Base-by-base conservation (phyloP, 2,113 vertebrate genomes). In the Calypte anna region DNA sequence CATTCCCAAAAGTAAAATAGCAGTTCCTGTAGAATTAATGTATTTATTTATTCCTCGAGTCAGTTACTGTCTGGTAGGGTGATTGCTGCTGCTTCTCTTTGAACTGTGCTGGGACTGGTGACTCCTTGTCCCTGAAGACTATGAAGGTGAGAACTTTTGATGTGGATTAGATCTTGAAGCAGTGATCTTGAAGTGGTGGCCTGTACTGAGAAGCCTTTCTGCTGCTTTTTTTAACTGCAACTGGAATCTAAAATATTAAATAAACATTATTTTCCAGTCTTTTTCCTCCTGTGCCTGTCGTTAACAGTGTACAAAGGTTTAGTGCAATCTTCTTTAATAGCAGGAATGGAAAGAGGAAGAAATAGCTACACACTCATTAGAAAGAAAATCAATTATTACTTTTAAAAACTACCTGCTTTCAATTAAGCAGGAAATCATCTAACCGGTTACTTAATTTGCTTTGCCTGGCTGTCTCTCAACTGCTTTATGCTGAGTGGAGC, bases 391-490 rank as follows among this genome's bases (percentile, higher is more conserved):
- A 98, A 98, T 98, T 97, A 97, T 97, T 98, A 97, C 97, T 97
- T 98, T 98, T 94, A 94, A 97, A 97, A 98, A 96, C 93, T 98
- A 98, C 98, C 98, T 98, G 98, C 97, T 98, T 98, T 98, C 97
- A 98, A 98, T 98, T 98, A 98, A 98, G 96, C 91, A 97, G 97
- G 97, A 98, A 98, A 98, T 98, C 98, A 98, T 98, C 97, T 98
- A 98, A 98, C 97, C 27, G 87, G 97, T 95, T 97, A 97, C 98
- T 98, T 98, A 98, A 98, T 98, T 98, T 98, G 95, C 97, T 98
- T 96, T 98, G 97, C 97, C 98, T 97, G 93, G 82, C 96, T 95
- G 97, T 96, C 96, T 96, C 96, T 96, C 97, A 97, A 97, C 98
- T 97, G 96, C 97, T 98, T 97, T 98, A 97, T 97, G 98, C 98